A percentile compares a stretch with the other conserved stretches of the same genome.
Conservation (phyloP, 2,113 vertebrate species). For the Pholis gunnellus region DNA sequence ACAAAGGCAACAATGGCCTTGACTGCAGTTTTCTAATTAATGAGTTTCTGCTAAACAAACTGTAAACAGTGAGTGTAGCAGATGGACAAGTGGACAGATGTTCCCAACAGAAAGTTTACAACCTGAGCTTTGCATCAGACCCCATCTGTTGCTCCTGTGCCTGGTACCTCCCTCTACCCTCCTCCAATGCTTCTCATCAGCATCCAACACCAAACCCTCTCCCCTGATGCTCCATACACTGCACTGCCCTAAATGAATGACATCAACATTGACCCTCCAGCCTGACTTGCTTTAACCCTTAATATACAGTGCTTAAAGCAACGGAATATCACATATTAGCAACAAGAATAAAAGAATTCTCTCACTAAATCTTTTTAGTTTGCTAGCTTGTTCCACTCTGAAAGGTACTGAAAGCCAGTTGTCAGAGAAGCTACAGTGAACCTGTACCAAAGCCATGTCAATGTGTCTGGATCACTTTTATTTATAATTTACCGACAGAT, state of each 20-base stretch:
- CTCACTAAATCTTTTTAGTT: not conserved
- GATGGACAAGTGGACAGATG: conserved; percentile 86
- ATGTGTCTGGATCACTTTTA: conserved; percentile 13
- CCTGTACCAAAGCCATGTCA: conserved; percentile 14
- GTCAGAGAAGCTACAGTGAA: conserved; percentile 21
- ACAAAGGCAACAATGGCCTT: conserved; percentile 19
- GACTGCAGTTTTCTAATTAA: conserved; percentile 55
- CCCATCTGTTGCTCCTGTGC: conserved; percentile 83
- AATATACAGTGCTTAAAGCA: conserved; percentile 26
- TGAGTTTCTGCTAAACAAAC: conserved; percentile 65
- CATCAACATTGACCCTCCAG: conserved; percentile 32
- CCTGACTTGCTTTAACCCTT: conserved; percentile 51
- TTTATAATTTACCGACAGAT: conserved; percentile 34
- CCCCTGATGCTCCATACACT: conserved; percentile 21
- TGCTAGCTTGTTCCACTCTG: not conserved
- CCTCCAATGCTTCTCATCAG: conserved; percentile 73
- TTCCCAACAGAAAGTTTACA: conserved; percentile 85
- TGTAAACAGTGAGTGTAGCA: conserved; percentile 76
- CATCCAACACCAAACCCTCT: conserved; percentile 64
- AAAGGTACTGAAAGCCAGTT: not conserved
- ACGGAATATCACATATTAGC: not conserved
- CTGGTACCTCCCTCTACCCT: conserved; percentile 74
- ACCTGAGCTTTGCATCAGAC: conserved; percentile 80
- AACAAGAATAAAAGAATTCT: not conserved
- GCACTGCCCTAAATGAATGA: conserved; percentile 24